Percentiles rank a stretch among this genome's conserved stretches.
Evolutionary conservation across 1,140 invertebrate genomes (phyloP).

Genomic region (Platorchestia sp.): DNA sequence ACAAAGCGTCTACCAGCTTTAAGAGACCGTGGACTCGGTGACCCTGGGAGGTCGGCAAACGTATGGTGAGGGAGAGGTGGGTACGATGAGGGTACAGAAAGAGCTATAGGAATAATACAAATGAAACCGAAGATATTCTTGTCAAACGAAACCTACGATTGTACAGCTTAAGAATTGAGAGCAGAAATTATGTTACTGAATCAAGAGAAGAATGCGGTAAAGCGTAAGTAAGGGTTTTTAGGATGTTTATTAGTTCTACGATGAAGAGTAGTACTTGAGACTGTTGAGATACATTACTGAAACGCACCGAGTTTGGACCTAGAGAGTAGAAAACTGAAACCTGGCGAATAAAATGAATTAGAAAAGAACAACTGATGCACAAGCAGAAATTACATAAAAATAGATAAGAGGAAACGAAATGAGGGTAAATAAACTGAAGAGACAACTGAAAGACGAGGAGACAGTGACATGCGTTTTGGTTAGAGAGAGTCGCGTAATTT

Average conservation of each 20-base stretch:
- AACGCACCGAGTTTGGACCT: neutral
- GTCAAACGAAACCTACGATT: no score
- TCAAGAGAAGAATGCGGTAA: neutral
- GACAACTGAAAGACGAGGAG: neutral
- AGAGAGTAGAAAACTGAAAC: neutral
- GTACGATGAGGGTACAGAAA: neutral
- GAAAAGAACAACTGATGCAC: neutral
- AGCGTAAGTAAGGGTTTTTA: neutral
- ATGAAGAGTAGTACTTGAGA: neutral
- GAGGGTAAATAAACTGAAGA: neutral
- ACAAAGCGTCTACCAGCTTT: conserved; percentile 43
- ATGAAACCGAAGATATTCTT: neutral
- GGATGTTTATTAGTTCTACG: neutral
- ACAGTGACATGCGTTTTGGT: neutral
- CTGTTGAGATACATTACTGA: neutral
- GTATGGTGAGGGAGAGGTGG: neutral
- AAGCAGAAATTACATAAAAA: neutral
- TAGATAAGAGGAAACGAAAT: neutral
- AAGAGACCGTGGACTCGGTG: conserved; percentile 43
- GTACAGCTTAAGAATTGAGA: neutral
- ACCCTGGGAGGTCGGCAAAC: conserved; percentile 22
- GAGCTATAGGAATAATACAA: neutral
- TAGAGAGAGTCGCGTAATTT: neutral
- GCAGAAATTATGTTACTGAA: neutral
- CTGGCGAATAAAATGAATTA: neutral